Evolutionary conservation across 2,888 invertebrate species (phyloP), one percentile per base, ranked within the genome.

Genomic region (Isoperla grammatica): DNA sequence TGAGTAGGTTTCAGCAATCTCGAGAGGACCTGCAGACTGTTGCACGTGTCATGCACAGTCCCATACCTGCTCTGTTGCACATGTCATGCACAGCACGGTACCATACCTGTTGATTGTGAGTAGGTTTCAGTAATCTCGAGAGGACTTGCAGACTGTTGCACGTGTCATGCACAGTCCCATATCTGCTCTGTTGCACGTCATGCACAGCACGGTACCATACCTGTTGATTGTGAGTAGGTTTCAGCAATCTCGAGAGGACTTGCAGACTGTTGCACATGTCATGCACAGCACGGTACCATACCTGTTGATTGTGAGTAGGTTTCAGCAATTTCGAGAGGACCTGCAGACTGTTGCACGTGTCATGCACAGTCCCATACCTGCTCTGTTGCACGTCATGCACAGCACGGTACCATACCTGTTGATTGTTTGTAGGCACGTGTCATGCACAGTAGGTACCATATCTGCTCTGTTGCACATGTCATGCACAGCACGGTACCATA

Each of bases 111-210:
- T 20, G 48, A 6, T 48, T 48, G 9, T 23, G n/a, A 11, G 19
- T 20, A 48, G 48, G 20, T 22, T 48, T 20, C 22, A 48, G 20
- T 19, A 48, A 22, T 12, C 48, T 48, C 20, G 48, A 12, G 23
- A 48, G 48, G 13, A 48, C 48, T 11, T 48, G 48, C 5, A 48
- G 4, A 22, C 48, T 48, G 20, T 22, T n/a, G n/a, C n/a, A n/a
- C n/a, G n/a, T n/a, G n/a, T n/a, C n/a, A n/a, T n/a, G n/a, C n/a
- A n/a, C n/a, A n/a, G n/a, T n/a, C n/a, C n/a, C n/a, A n/a, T n/a
- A n/a, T n/a, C 6, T 9, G 37, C 6, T 37, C 37, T 37, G 11
- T 37, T 6, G 6, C 37, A 11, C 11, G 37, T 37, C 37, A 11
- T 37, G 37, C 11, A 37, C 11, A 11, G 11, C 37, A 9, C 8